Evolutionary conservation across 2,888 invertebrate species (phyloP), one percentile per base, ranked within the genome.

Genomic region (Parochlus steinenii): DNA sequence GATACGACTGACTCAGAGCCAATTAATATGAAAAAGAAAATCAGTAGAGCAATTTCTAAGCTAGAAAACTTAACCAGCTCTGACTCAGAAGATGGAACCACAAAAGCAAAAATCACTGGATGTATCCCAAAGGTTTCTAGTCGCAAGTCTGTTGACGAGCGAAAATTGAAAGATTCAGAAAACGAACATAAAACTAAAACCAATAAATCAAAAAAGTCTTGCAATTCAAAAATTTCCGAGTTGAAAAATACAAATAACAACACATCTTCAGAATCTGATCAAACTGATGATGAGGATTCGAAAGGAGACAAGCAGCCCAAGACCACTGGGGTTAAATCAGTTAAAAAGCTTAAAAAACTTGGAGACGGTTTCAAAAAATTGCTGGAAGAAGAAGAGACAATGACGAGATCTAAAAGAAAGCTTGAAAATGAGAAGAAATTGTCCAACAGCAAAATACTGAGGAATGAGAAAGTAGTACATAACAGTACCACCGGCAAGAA

Each of bases 401-500:
- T 52, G 63, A 64, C 53, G 29, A 53, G 53, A 47, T 64, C 49
- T 26, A 55, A 54, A 43, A 47, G 49, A 2, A 56, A 55, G 40
- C 48, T 50, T 25, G 55, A 55, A 42, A 39, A 55, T n/a, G 56
- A 57, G 30, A 45, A 52, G 3, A 53, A 55, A 39, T 35, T 56
- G 35, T 56, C 57, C 36, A 56, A 56, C 36, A 54, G 55, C 33
- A 57, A 57, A 40, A 52, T 57, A 1, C 43, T 57, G 3, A 47
- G 56, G 2, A 57, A 57, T 31, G 56, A 56, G 10, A 56, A 56
- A 39, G 43, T 56, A 35, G 51, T 56, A 12, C 45, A 54, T 2
- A 56, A 56, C 31, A 50, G 39, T 19, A 28, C 22, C 20, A 8
- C 24, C 11, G 18, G 12, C 16, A 37, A 33, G 7, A 31, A 22